Percentiles rank a stretch among this genome's conserved stretches.
phyloP scores from a whole-genome alignment of 1,140 invertebrate species.

The Eubasilissa regina region DNA sequence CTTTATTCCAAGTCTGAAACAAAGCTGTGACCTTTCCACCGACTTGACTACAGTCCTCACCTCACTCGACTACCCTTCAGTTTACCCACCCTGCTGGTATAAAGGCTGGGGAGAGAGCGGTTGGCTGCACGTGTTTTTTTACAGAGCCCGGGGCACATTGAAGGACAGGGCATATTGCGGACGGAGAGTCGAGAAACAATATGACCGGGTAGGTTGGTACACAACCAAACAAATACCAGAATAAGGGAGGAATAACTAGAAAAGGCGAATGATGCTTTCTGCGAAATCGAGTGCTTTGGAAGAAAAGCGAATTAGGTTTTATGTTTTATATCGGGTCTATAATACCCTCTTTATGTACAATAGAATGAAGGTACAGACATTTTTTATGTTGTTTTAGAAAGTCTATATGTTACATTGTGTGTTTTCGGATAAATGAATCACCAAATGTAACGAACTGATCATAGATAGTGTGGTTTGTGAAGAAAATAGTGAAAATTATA shows the following conservation, averaged over 20 bases:
- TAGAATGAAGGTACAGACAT: background rate
- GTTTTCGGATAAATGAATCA: too few species aligned
- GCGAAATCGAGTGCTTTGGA: too few species aligned
- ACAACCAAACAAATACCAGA: background rate
- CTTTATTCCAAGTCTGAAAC: constrained; percentile 15
- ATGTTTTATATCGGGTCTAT: background rate
- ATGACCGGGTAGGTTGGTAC: background rate
- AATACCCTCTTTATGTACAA: background rate
- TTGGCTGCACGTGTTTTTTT: constrained; percentile 13
- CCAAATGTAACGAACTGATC: too few species aligned
- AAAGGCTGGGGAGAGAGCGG: background rate
- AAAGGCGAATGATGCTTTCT: too few species aligned
- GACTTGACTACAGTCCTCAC: constrained; percentile 13
- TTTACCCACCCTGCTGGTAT: background rate
- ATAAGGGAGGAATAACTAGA: constrained; percentile 14
- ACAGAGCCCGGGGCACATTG: background rate
- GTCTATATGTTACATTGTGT: too few species aligned
- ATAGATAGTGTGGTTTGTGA: too few species aligned
- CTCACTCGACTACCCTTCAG: constrained; percentile 10
- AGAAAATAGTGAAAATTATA: too few species aligned
- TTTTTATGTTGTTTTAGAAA: too few species aligned
- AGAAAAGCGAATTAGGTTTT: background rate
- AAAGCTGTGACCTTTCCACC: constrained; percentile 11
- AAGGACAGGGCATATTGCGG: background rate
- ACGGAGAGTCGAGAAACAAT: constrained; percentile 10